phyloP scores from a whole-genome alignment of 2,113 vertebrate genomes.

The Polyodon spathula region DNA sequence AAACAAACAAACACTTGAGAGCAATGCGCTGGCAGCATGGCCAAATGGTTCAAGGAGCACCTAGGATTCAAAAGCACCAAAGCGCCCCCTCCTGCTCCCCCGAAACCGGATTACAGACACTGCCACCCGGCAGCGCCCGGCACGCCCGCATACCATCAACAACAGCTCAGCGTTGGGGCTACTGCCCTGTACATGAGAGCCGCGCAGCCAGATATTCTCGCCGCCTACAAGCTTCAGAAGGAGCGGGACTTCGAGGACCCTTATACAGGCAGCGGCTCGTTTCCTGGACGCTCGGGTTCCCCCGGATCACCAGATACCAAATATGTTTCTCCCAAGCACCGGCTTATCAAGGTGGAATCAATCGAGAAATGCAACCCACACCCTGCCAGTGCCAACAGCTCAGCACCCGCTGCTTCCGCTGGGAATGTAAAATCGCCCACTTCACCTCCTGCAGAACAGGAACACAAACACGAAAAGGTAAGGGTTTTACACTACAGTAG shows the following conservation, averaged over 20 bases:
- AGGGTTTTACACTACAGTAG: conserved; percentile 23
- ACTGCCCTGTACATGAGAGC: conserved; percentile 52
- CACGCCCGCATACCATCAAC: conserved; percentile 43
- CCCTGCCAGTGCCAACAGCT: conserved; percentile 40
- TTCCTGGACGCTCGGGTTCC: conserved; percentile 45
- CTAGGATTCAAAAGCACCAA: conserved; percentile 82
- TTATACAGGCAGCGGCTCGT: conserved; percentile 63
- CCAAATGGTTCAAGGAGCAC: conserved; percentile 93
- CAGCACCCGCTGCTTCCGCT: conserved; percentile 38
- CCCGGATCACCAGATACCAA: conserved; percentile 61
- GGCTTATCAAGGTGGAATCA: conserved; percentile 86
- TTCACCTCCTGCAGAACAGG: conserved; percentile 47
- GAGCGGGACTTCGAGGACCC: conserved; percentile 93
- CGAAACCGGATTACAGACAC: conserved; percentile 81
- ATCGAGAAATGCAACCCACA: conserved; percentile 58
- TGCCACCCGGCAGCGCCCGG: conserved; percentile 54
- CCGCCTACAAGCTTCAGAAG: conserved; percentile 84
- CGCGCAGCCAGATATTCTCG: conserved; percentile 81
- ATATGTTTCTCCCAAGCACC: conserved; percentile 82
- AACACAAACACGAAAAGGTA: conserved; percentile 66
- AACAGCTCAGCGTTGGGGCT: conserved; percentile 41
- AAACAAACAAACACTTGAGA: conserved; percentile 52
- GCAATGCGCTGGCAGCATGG: conserved; percentile 81
- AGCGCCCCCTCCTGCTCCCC: conserved; percentile 75
- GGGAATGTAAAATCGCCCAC: conserved; percentile 49